These are phyloP conservation scores for Procavia capensis DNA, from an alignment of 2,113 vertebrate genomes.

Conservation along the genomic window DNA sequence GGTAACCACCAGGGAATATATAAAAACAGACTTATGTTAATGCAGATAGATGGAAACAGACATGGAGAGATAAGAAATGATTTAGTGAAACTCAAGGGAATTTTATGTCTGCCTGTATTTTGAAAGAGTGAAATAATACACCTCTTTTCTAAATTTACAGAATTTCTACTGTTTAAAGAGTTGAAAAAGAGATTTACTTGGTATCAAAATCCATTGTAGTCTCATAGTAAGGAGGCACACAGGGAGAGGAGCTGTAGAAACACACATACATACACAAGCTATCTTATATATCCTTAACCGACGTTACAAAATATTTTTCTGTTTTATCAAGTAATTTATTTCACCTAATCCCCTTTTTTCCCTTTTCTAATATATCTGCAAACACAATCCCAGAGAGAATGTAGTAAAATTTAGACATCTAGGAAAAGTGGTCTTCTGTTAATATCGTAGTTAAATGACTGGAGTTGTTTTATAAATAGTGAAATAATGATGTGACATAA, in stretches of 20 bases:
- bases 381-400: not conserved
- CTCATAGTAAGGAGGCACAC: not conserved
- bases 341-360: not conserved
- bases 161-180: not conserved
- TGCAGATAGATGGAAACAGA: not conserved
- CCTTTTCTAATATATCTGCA: not conserved
- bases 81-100: not conserved
- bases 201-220: not conserved
- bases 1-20: not conserved
- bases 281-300: not conserved
- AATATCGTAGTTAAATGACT: not conserved
- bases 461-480: not conserved
- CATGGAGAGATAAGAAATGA: not conserved
- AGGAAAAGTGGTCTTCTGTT: not conserved
- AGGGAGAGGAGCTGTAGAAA: rapidly evolving
- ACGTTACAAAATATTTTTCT: not conserved
- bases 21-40: not conserved
- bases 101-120: not conserved
- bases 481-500: not conserved
- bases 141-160: not conserved
- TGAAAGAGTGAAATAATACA: not conserved
- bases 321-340: not conserved
- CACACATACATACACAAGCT: too few species aligned
- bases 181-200: not conserved
- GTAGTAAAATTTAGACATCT: not conserved